These are phyloP conservation scores for Geococcyx californianus DNA, from an alignment of 2,113 vertebrate species.

Conservation along the genomic window DNA sequence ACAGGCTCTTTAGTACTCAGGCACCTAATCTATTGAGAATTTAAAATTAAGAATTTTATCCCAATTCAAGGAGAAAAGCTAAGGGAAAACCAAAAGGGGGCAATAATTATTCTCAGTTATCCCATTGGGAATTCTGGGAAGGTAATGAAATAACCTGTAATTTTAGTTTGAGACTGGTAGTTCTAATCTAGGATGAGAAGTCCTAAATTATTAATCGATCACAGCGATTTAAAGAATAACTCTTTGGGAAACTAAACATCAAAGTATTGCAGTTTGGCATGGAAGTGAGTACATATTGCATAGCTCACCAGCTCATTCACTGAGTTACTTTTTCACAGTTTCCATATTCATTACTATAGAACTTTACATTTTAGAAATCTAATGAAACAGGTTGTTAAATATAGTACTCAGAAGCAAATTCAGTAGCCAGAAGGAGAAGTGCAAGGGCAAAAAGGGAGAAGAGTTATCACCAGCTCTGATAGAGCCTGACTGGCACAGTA, in stretches of 20 bases:
- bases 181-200: neutral
- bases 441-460: neutral
- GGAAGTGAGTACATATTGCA: neutral
- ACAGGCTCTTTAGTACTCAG: neutral
- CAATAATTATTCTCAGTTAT: neutral
- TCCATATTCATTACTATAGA: neutral
- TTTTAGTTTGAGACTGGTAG: neutral
- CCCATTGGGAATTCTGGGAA: neutral
- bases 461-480: neutral
- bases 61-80: neutral
- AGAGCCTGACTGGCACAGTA: neutral
- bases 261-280: neutral
- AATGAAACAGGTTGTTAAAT: neutral
- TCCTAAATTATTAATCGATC: neutral
- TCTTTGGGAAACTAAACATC: neutral
- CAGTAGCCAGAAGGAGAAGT: neutral
- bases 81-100: neutral
- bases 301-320: neutral
- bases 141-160: neutral
- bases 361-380: neutral
- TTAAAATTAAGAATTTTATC: neutral
- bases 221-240: neutral
- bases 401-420: neutral
- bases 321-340: neutral
- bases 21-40: neutral